Base-by-base conservation (phyloP, 1,140 invertebrate species). In the Galendromus occidentalis region DNA sequence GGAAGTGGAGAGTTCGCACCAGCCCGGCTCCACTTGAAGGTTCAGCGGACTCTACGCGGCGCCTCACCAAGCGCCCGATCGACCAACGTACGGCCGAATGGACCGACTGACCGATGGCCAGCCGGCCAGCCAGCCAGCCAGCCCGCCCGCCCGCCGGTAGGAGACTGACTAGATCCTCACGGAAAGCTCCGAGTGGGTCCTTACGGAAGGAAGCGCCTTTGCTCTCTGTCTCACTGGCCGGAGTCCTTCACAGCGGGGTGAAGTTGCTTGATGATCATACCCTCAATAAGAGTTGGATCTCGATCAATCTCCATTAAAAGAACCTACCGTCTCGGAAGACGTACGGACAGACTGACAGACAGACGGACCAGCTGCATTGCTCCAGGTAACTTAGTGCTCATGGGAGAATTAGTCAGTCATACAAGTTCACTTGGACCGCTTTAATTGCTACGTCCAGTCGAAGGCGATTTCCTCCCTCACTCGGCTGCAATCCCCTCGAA, bases 241-340 rank as follows among this genome's bases (percentile, higher is more conserved):
- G 51, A 33, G 25, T 17, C 51, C 14, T 22, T 22, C 22, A 14
- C 17, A 59, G 51, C 33, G 17, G 51, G 25, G 6, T 22, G 25
- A 33, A 25, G 25, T 29, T 33, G 14, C 25, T 33, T 59, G 51
- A 59, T 59, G 51, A 59, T 59, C 12, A 14, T 14, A 17, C 51
- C 25, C 33, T 59, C 51, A 17, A 59, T 59, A 59, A 59, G 22
- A 59, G 51, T 33, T 2, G 25, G 25, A 25, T 25, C 22, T 59
- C 51, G 22, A 59, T 59, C 51, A 59, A 59, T 59, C 51, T 59
- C 51, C 51, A 59, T 59, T 59, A 59, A 59, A 59, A 25, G 51
- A 59, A 25, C 51, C 25, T 33, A 59, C 14, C 28, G 17, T 20
- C 51, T 59, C 25, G 12, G 14, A 2, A 25, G 51, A 59, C 25